Evolutionary conservation across 2,113 vertebrate species (phyloP).

Genomic region (Thermophis baileyi): DNA sequence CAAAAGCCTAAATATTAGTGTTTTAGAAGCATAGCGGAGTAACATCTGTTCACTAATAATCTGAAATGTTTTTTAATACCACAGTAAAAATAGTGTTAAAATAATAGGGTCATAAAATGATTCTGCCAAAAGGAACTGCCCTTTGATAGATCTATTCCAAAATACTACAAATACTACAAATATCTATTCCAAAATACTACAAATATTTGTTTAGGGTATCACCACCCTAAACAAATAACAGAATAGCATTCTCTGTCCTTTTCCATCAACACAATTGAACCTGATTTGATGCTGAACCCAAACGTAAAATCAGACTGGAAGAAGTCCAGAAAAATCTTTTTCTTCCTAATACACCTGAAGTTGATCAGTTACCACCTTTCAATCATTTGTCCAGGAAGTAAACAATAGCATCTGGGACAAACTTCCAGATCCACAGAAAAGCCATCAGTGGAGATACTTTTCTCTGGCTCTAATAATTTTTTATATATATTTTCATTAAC

Average conservation of each 20-base stretch:
- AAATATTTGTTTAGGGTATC: neutral
- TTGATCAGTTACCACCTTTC: neutral
- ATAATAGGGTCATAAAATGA: neutral
- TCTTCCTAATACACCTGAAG: neutral
- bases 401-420: neutral
- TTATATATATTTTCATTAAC: neutral
- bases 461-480: neutral
- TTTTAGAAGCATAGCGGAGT: neutral
- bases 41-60: neutral
- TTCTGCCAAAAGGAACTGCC: neutral
- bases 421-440: neutral
- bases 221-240: neutral
- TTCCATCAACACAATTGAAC: neutral
- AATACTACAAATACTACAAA: neutral
- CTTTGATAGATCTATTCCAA: neutral
- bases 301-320: neutral
- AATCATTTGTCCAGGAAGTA: neutral
- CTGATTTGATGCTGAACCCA: neutral
- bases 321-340: neutral
- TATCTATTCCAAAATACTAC: neutral
- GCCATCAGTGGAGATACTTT: no score
- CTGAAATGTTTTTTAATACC: neutral
- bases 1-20: neutral
- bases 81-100: neutral
- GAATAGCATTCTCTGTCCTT: neutral